Conservation (phyloP, 2,113 vertebrate genomes). For the Reinhardtius hippoglossoides region DNA sequence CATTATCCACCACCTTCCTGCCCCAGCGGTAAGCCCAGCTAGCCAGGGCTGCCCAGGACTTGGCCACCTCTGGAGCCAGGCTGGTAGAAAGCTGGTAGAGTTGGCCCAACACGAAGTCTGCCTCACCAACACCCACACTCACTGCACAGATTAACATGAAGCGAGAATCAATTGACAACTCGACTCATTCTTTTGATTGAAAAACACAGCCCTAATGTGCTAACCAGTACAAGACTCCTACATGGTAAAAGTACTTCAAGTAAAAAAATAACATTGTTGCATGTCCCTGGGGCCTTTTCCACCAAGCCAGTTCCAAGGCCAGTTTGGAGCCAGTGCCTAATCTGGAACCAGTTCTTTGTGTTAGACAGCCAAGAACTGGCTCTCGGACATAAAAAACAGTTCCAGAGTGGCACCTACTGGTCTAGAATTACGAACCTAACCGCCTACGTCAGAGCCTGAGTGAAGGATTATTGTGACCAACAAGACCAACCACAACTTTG, state of each 20-base stretch:
- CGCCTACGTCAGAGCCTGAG: too few species aligned
- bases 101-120: constrained; percentile 95
- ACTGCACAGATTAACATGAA: constrained; percentile 78
- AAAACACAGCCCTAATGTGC: neutral
- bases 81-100: constrained; percentile 95
- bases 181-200: neutral
- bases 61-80: constrained; percentile 95
- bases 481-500: too few species aligned
- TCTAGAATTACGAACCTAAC: too few species aligned
- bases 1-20: constrained; percentile 97
- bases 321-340: too few species aligned
- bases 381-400: too few species aligned
- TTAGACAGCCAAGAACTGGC: too few species aligned
- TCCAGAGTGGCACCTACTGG: too few species aligned
- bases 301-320: too few species aligned
- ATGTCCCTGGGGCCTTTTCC: too few species aligned
- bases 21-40: constrained; percentile 99
- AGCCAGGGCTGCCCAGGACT: constrained; percentile 96
- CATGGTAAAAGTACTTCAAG: neutral
- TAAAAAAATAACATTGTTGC: too few species aligned
- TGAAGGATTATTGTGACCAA: too few species aligned
- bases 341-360: too few species aligned
- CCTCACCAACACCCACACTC: constrained; percentile 95
- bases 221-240: neutral
- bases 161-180: neutral